Evolutionary conservation across 2,888 invertebrate species (phyloP), one percentile per base, ranked within the genome.

Genomic region (Conops quadrifasciatus): DNA sequence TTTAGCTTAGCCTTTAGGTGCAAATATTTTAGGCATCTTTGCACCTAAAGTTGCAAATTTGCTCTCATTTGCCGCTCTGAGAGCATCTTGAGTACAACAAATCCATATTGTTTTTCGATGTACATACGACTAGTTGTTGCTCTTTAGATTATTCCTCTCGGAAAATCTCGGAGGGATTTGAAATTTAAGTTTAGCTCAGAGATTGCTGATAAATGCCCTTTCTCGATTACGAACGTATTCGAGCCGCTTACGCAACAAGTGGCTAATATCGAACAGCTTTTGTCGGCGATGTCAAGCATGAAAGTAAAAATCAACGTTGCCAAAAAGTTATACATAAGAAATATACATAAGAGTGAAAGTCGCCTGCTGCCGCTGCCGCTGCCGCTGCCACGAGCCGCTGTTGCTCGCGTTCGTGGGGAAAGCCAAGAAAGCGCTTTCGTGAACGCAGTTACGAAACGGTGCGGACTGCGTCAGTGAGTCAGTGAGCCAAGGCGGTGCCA

Each of bases 381-480:
- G 36, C 36, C 36, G 36, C 36, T 36, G 36, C 36, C 9, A n/a
- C n/a, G n/a, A n/a, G 36, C 36, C 36, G 36, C 36, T 11, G 45
- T 63, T 47, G 45, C 21, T 63, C 45, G 36, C 47, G 51, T 62
- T 67, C 24, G 26, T 66, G 58, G 73, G 82, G 81, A 79, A 81
- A 80, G 78, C 81, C 82, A 79, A 77, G 77, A 81, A 81, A 80
- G 81, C 77, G 36, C 9, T 36, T 36, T 36, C 36, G 78, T 79
- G 77, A 78, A 77, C 70, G 60, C 66, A 70, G 79, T 81, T 81
- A 74, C 66, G 74, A 72, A 64, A 72, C 70, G n/a, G 16, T 51
- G 43, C 56, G 9, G 43, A 56, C 26, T 67, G 58, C 28, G 68
- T 56, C 53, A 49, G 51, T 30, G 64, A 16, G 49, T 16, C 11